A percentile compares a stretch with the other conserved stretches of the same genome.
These are phyloP conservation scores for Mormyrus iriodes DNA, from an alignment of 2,113 vertebrate genomes.

Conservation along the genomic window DNA sequence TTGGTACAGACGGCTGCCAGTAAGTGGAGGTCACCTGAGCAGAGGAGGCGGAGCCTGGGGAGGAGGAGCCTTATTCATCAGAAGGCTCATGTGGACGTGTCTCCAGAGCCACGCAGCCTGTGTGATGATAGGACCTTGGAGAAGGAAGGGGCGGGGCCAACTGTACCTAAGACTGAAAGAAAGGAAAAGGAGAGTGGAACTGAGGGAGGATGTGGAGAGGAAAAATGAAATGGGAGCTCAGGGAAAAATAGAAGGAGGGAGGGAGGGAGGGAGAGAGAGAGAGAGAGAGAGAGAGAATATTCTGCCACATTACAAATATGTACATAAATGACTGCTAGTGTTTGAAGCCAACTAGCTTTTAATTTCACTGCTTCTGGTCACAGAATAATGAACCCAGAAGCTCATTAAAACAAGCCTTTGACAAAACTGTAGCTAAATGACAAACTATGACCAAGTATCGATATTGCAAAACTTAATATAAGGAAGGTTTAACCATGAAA, in stretches of 20 bases:
- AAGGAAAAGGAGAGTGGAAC: background rate
- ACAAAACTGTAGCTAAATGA: background rate
- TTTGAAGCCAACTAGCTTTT: background rate
- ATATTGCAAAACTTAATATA: background rate
- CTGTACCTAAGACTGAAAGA: background rate
- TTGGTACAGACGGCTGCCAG: constrained; percentile 42
- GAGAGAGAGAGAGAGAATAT: constrained; percentile 14
- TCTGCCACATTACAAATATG: background rate
- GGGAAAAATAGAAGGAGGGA: background rate
- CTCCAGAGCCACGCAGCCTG: constrained; percentile 55
- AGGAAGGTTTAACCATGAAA: background rate
- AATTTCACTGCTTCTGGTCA: background rate
- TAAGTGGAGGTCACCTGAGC: constrained; percentile 52
- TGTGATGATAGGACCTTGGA: background rate
- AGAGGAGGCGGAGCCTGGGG: constrained; percentile 48
- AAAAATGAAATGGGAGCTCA: background rate
- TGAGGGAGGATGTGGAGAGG: background rate
- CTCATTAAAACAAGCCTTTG: background rate
- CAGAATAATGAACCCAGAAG: background rate
- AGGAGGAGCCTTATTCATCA: constrained; percentile 53
- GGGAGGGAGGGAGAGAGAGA: background rate
- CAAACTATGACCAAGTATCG: background rate
- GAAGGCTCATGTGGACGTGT: constrained; percentile 56
- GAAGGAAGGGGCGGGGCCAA: constrained; percentile 7
- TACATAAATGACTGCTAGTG: background rate